Conservation (phyloP, 1,140 invertebrate species). For the Sogatella furcifera region DNA sequence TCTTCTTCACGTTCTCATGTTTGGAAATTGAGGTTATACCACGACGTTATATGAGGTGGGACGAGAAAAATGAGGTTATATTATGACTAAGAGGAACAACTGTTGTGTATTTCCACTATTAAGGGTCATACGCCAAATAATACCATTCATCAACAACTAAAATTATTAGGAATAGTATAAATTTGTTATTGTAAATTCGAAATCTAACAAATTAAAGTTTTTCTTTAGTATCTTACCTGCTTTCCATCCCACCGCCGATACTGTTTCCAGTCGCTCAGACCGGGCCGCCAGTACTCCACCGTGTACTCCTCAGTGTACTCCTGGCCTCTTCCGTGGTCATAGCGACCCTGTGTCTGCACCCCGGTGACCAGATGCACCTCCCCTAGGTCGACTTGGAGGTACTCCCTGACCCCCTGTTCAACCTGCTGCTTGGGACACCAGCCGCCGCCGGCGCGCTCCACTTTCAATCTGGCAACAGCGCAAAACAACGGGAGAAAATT, state of each 20-base stretch:
- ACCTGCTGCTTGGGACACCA: conserved; percentile 89
- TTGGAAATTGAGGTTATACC: too few relatives aligned
- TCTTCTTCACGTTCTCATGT: too few relatives aligned
- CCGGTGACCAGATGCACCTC: conserved; percentile 67
- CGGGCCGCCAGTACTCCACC: conserved; percentile 81
- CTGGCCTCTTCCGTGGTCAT: conserved; percentile 84
- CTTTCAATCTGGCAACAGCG: conserved; percentile 66
- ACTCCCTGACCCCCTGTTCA: conserved; percentile 74
- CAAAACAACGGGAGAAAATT: too few relatives aligned
- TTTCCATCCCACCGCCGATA: conserved; percentile 25
- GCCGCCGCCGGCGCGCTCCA: conserved; percentile 83
- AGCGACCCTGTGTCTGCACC: conserved; percentile 81
- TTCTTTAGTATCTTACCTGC: conserved; percentile 19
- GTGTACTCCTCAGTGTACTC: conserved; percentile 87
- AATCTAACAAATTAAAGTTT: too few relatives aligned
- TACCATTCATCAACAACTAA: too few relatives aligned
- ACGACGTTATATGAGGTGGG: too few relatives aligned
- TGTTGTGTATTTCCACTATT: too few relatives aligned
- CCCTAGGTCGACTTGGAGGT: conserved; percentile 76
- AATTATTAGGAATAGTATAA: too few relatives aligned
- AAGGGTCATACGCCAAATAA: too few relatives aligned
- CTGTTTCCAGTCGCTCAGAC: conserved; percentile 40
- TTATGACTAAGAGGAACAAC: too few relatives aligned
- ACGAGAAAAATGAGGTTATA: too few relatives aligned
- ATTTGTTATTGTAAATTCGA: too few relatives aligned